Evolutionary conservation across 1,140 invertebrate species (phyloP).

Genomic region (Aphelinus certus): DNA sequence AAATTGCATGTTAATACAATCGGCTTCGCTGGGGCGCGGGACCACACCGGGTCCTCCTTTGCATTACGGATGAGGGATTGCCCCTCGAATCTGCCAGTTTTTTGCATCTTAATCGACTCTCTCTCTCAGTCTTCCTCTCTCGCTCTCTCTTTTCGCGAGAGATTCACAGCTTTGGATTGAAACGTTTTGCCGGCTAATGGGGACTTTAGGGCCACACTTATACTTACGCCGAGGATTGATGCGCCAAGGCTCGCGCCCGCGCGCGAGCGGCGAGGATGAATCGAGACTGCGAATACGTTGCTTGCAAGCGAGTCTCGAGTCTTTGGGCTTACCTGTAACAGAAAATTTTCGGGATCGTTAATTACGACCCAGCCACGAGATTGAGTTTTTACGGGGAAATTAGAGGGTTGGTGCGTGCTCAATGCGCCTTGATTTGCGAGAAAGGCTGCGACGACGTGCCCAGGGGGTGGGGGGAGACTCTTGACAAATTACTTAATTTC

Average conservation of each 20-base stretch:
- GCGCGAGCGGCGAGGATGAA: not conserved
- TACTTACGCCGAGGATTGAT: constrained; percentile 22
- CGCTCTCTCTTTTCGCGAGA: no score
- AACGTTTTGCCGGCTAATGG: constrained; percentile 22
- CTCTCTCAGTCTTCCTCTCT: not conserved
- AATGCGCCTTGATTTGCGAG: no score
- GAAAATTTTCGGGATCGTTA: constrained; percentile 13
- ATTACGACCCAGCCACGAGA: not conserved
- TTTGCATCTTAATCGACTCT: not conserved
- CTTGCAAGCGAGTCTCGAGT: not conserved
- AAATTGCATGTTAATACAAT: not conserved
- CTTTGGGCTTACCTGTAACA: constrained; percentile 16
- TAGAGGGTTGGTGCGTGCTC: no score
- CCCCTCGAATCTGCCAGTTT: no score
- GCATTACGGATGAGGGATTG: not conserved
- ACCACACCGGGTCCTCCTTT: not conserved
- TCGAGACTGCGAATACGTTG: not conserved
- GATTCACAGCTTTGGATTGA: constrained; percentile 1
- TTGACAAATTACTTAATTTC: no score
- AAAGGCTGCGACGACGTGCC: no score
- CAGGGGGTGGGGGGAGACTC: no score
- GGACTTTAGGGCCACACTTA: constrained; percentile 2
- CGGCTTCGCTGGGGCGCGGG: not conserved
- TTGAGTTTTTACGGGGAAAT: not conserved
- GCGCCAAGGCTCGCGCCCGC: not conserved